These are phyloP conservation scores for Drusus annulatus DNA, from an alignment of 1,140 invertebrate genomes.

Conservation along the genomic window DNA sequence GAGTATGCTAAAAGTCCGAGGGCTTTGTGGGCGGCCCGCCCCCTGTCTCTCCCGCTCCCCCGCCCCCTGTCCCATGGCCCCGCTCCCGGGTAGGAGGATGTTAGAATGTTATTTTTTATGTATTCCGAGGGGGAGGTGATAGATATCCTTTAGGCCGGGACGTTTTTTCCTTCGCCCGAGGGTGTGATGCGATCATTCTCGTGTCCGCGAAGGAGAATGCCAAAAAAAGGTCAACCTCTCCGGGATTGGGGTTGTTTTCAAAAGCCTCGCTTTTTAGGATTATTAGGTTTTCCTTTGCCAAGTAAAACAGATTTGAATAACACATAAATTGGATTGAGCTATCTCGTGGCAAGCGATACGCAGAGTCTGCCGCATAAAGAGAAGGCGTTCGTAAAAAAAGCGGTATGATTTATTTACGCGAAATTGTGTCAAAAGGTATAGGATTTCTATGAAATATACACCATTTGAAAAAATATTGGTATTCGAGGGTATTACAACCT, in stretches of 20 bases:
- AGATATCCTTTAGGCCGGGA: constrained; percentile 57
- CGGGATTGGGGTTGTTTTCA: constrained; percentile 27
- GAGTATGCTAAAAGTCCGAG: constrained; percentile 55
- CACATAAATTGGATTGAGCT: constrained; percentile 26
- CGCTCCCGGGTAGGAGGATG: constrained; percentile 42
- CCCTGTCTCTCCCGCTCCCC: not conserved
- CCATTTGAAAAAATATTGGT: too few relatives aligned
- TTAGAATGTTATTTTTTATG: constrained; percentile 58
- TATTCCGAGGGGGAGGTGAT: constrained; percentile 58
- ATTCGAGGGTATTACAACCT: too few relatives aligned
- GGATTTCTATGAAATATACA: too few relatives aligned
- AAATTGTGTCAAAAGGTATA: too few relatives aligned
- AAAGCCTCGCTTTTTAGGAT: constrained; percentile 38
- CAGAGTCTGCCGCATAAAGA: not conserved
- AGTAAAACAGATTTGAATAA: constrained; percentile 43
- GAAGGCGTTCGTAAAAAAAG: too few relatives aligned
- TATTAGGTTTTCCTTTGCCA: constrained; percentile 36
- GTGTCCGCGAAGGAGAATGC: constrained; percentile 32
- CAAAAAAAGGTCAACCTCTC: constrained; percentile 37
- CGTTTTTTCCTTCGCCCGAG: constrained; percentile 51
- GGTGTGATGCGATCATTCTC: constrained; percentile 56
- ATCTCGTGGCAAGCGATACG: not conserved
- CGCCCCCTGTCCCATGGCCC: constrained; percentile 5
- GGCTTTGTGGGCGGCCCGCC: constrained; percentile 21
- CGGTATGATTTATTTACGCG: too few relatives aligned